These are phyloP conservation scores for Celastrina argiolus DNA, from an alignment of 2,888 invertebrate species.

Conservation along the genomic window DNA sequence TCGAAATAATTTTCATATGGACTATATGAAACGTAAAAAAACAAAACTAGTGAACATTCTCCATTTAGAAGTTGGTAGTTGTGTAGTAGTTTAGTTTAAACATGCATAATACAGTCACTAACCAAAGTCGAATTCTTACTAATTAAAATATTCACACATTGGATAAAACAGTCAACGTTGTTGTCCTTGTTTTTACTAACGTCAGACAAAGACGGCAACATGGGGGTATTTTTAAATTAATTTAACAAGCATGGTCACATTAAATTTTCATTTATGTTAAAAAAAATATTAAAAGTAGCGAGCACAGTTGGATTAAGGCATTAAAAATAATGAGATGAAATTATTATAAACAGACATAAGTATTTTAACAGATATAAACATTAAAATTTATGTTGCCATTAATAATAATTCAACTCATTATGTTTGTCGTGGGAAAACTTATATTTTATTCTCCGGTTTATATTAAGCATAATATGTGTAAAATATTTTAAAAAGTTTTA, in stretches of 20 bases:
- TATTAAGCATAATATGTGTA: background rate
- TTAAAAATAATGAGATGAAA: conserved; percentile 1
- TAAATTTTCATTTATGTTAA: background rate
- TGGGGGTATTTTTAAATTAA: background rate
- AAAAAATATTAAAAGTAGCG: background rate
- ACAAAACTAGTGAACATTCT: too few species aligned
- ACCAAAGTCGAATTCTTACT: too few species aligned
- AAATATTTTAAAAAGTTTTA: background rate
- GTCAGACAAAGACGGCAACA: too few species aligned
- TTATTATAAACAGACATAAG: background rate
- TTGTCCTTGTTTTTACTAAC: too few species aligned
- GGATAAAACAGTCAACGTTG: too few species aligned
- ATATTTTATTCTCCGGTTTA: background rate
- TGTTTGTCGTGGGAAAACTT: background rate
- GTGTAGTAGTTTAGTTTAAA: conserved; percentile 3
- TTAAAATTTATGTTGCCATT: background rate
- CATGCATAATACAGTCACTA: background rate
- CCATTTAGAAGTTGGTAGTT: too few species aligned
- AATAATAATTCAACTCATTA: background rate
- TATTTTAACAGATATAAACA: background rate
- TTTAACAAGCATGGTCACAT: background rate
- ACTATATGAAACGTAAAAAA: too few species aligned
- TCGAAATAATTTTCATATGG: too few species aligned
- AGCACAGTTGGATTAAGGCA: background rate
- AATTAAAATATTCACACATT: too few species aligned